Evolutionary conservation across 2,113 vertebrate species (phyloP), one percentile per base, ranked within the genome.

Genomic region (Neotragus moschatus): DNA sequence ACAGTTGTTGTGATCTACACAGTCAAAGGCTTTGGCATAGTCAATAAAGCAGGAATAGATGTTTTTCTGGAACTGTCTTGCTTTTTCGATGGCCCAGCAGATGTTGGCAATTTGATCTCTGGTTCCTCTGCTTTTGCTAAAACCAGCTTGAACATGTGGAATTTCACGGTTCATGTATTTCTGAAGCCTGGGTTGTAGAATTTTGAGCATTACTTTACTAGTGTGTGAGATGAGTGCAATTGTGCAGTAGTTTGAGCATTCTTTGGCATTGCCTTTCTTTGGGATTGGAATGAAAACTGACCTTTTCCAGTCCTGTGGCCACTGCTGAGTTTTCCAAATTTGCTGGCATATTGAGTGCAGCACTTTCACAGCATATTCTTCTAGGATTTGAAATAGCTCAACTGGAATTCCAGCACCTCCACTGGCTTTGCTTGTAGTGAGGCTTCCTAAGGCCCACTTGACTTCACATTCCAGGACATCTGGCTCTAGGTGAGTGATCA

Each of bases 31-130:
- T 66, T 66, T 66, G 33, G 63, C 17, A 36, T 36, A 66, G 0
- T 66, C n/a, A 66, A 66, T 36, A 70, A 70, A 36, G 33, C 63
- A 70, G n/a, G 0, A 66, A 21, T 21, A 66, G 2, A 70, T 70
- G 9, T 21, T 70, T 70, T 70, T 21, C n/a, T 70, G 1, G n/a
- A 36, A 70, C n/a, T 36, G 0, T 70, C n/a, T 70, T 70, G 63
- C 2, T 70, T 36, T 36, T 70, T 36, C 0, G 0, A 36, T 36
- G 63, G 5, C 21, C n/a, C 17, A 70, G 17, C 2, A 3, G 8
- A 70, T 70, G 17, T 11, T 70, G 63, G 17, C n/a, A 36, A 70
- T 11, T 70, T 70, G 63, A 36, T 2, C n/a, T 21, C n/a, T 36
- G 9, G 63, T 21, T 70, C 9, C 63, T 70, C 63, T 70, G 63